Base-by-base conservation (phyloP, 2,888 invertebrate species). In the Epinotia ramella region DNA sequence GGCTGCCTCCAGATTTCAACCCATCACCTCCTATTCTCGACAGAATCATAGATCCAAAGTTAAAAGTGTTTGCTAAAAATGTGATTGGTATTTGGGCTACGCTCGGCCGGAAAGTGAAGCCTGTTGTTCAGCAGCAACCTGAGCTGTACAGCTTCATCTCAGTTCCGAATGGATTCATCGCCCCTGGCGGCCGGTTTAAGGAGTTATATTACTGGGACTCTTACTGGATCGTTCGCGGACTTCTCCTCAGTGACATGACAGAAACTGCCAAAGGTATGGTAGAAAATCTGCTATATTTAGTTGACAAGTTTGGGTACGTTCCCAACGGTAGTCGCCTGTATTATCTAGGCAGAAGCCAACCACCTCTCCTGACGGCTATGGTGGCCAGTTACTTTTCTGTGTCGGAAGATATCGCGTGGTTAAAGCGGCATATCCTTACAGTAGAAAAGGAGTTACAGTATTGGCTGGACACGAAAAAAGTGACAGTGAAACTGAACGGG, bases 151-250 rank as follows among this genome's bases (percentile, higher is more conserved):
- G 97, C 65, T 95, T 97, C 77, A 93, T 97, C 56, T 96, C 96
- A 81, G 95, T 97, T 18, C 96, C 97, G 0, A 95, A 97, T 80
- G 96, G 96, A 65, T 96, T 96, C 77, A 95, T 97, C 69, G 96
- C 95, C 81, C 97, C 95, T 57, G 96, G 97, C 82, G 95, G 98
- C 79, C 86, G 98, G 86, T 95, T 98, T 91, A 91, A 95, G 86
- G 97, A 97, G 84, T 90, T 96, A 67, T 98, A 98, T 88, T 98
- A 98, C 87, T 98, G 98, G 98, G 98, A 98, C 87, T 96, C 97
- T 0, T 98, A 96, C 88, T 98, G 98, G 98, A 96, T 97, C 62
- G 92, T 98, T 49, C 96, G 96, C 76, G 98, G 98, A 0, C 94
- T 98, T 2, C 88, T 98, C 3, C 92, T 97, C 33, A 97, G 97